Conservation (phyloP, 2,888 invertebrate genomes). For the Sicus ferrugineus region DNA sequence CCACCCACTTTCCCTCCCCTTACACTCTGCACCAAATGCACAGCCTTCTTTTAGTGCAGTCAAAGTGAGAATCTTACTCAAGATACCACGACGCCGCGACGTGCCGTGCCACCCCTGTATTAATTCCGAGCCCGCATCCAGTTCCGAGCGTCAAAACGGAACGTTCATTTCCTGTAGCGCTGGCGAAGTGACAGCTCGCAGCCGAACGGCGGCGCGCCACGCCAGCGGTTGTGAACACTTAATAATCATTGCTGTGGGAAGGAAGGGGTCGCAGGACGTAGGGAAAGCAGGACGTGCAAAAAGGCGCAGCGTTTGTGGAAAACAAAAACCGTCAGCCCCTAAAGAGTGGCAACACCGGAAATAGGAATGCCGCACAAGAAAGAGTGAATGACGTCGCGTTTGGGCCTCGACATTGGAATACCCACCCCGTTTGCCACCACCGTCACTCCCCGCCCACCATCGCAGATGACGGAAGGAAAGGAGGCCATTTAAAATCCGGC, state of each 20-base stretch:
- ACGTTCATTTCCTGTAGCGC: constrained; percentile 47
- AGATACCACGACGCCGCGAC: neutral
- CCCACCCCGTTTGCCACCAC: neutral
- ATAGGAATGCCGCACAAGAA: constrained; percentile 28
- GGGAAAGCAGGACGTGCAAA: neutral
- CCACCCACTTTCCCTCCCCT: neutral
- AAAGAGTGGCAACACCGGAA: constrained; percentile 28
- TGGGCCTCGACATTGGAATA: no score
- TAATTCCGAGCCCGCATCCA: neutral
- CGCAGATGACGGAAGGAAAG: neutral
- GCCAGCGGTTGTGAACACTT: constrained; percentile 30
- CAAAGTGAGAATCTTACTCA: constrained; percentile 21
- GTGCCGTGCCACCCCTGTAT: neutral
- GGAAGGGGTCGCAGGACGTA: neutral
- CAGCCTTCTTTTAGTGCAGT: constrained; percentile 3
- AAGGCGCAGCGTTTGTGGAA: neutral
- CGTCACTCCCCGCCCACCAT: neutral
- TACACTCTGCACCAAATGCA: neutral
- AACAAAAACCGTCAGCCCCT: neutral
- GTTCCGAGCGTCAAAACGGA: constrained; percentile 43
- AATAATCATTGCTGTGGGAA: constrained; percentile 25
- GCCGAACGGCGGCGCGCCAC: constrained; percentile 12
- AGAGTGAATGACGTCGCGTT: constrained; percentile 32
- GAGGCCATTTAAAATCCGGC: neutral
- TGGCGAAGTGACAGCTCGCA: constrained; percentile 43